Base-by-base conservation (phyloP, 1,140 invertebrate genomes). In the Branchinecta lindahli region DNA sequence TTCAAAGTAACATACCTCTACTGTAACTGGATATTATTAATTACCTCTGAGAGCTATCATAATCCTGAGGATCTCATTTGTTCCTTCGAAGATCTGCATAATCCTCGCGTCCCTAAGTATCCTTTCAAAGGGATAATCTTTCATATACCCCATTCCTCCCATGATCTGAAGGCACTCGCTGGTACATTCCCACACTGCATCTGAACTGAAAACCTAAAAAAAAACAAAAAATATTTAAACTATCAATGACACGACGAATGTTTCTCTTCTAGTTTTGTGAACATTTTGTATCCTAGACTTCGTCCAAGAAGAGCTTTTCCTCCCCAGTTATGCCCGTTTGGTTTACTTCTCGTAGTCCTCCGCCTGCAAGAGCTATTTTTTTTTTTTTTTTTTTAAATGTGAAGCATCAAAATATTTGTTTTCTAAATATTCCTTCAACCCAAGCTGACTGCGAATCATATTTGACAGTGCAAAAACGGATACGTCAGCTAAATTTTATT, bases 71-170 rank as follows among this genome's bases (percentile, higher is more conserved):
- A 90, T 87, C 73, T 91, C 85, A 74, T 89, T 84, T 12, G 88
- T 86, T 73, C 88, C 88, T 72, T 93, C 89, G 74, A 91, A 88
- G 12, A 90, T 87, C 46, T 85, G 80, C 75, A 93, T 84, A 70
- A 90, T 87, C 46, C 89, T 78, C 5, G 88, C 77, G 79, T 94
- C 88, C 46, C 88, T 80, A 66, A 90, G 78, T 21, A 84, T 80
- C 70, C 83, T 75, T 78, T 90, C 88, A 66, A 87, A 81, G 8
- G 83, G 84, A 74, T 84, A 81, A 5, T 86, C 84, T 72, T 82
- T 84, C 78, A 88, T 81, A 76, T 86, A 88, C 21, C 86, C 86
- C 74, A 84, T 82, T 0, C 85, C 82, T 33, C 83, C 84, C 18
- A 82, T 73, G 67, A 89, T 78, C 68, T 90, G 84, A 68, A 93